Evolutionary conservation across 2,113 vertebrate species (phyloP).

Genomic region (Onychorhynchus coronatus): DNA sequence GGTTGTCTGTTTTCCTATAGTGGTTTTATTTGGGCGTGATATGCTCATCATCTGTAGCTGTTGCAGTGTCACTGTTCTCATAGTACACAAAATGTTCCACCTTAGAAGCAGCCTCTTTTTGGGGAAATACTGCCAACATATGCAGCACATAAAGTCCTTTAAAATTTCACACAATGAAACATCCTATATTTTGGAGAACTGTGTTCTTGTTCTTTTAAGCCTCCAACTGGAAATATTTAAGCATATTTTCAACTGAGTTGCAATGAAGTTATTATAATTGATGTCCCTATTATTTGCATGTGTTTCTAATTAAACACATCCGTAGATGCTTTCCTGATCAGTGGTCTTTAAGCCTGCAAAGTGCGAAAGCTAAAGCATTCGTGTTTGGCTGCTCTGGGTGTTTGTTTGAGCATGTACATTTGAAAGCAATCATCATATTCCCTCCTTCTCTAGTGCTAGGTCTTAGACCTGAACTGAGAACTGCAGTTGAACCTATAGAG

Average conservation of each 20-base stretch:
- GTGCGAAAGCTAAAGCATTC: not conserved
- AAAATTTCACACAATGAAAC: conserved; percentile 6
- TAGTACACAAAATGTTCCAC: conserved; percentile 28
- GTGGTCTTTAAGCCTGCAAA: not conserved
- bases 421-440: not conserved
- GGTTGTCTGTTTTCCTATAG: conserved; percentile 8
- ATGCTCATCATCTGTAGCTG: conserved; percentile 19
- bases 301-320: conserved; percentile 28
- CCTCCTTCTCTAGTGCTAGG: not conserved
- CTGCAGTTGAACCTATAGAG: not conserved
- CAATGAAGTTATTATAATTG: conserved; percentile 26
- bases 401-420: not conserved
- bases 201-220: conserved; percentile 25
- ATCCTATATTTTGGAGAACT: conserved; percentile 11
- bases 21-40: conserved; percentile 29
- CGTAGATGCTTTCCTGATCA: conserved; percentile 21
- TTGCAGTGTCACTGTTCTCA: not conserved
- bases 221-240: conserved; percentile 49
- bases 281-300: conserved; percentile 19
- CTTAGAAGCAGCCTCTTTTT: conserved; percentile 13
- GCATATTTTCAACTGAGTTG: conserved; percentile 41
- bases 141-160: conserved; percentile 4
- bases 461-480: not conserved
- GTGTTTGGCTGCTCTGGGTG: not conserved
- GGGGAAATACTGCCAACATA: not conserved